Percentiles rank a stretch among this genome's conserved stretches.
Evolutionary conservation across 2,888 invertebrate genomes (phyloP).

Genomic region (Epinotia demarniana): DNA sequence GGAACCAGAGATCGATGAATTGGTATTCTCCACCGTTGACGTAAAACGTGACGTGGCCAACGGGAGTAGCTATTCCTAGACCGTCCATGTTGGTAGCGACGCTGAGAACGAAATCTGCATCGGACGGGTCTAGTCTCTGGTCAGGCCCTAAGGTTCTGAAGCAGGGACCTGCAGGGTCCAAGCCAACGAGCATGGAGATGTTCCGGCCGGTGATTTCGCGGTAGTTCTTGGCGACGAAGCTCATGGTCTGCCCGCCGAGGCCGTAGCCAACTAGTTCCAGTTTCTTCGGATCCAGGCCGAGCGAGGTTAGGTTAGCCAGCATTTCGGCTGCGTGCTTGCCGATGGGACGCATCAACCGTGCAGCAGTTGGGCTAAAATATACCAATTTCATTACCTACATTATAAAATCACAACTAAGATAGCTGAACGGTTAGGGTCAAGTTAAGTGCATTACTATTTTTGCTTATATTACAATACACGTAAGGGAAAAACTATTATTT

Average conservation of each 20-base stretch:
- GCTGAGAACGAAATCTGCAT: constrained; percentile 71
- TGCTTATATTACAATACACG: too few species aligned
- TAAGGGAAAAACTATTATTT: too few species aligned
- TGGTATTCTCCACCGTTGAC: constrained; percentile 67
- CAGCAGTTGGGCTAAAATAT: neutral
- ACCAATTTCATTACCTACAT: neutral
- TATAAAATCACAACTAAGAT: too few species aligned
- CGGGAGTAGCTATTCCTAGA: constrained; percentile 69
- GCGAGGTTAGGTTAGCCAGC: constrained; percentile 23
- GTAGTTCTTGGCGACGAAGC: constrained; percentile 21
- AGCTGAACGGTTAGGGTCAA: too few species aligned
- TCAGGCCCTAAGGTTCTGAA: constrained; percentile 12
- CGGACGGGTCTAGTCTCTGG: constrained; percentile 49
- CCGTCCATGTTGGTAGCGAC: constrained; percentile 70
- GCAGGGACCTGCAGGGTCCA: constrained; percentile 20
- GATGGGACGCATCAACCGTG: constrained; percentile 2
- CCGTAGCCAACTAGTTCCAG: constrained; percentile 12
- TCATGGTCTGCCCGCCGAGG: constrained; percentile 14
- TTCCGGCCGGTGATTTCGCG: constrained; percentile 13
- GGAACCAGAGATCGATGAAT: constrained; percentile 49
- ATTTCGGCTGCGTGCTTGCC: constrained; percentile 2
- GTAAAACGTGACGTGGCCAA: constrained; percentile 72
- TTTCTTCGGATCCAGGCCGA: constrained; percentile 9
- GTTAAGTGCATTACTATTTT: too few species aligned
- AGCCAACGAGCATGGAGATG: constrained; percentile 12